Conservation (phyloP, 2,113 vertebrate species). For the Stegostoma tigrinum region DNA sequence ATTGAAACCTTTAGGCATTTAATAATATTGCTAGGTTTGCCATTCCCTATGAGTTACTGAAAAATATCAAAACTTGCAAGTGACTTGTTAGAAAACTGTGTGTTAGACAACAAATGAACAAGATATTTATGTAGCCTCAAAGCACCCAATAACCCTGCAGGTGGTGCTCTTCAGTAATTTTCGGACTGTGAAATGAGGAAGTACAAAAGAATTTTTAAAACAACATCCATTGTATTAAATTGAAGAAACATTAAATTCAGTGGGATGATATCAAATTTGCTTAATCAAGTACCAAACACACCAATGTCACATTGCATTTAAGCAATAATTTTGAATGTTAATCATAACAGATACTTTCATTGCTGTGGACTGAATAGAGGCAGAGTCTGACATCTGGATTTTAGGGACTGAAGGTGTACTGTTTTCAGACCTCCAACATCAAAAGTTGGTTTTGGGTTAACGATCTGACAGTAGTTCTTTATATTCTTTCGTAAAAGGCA, state of each 20-base stretch:
- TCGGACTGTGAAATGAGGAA: background rate
- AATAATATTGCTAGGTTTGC: background rate
- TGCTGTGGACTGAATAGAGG: background rate
- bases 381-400: background rate
- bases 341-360: background rate
- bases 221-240: background rate
- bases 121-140: background rate
- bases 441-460: background rate
- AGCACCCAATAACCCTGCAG: background rate
- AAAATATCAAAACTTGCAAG: background rate
- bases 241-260: background rate
- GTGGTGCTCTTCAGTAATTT: slow-evolving; percentile 2
- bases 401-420: background rate
- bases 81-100: background rate
- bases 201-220: background rate
- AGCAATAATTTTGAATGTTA: background rate
- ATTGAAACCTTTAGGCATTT: background rate
- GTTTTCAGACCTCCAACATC: background rate
- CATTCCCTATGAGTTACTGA: background rate
- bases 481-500: background rate
- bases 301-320: background rate
- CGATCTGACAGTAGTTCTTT: background rate
- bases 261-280: background rate
- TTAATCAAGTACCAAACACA: background rate
- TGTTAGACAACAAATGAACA: background rate